Evolutionary conservation across 2,888 invertebrate genomes (phyloP), one percentile per base, ranked within the genome.

Genomic region (Spodoptera littoralis): DNA sequence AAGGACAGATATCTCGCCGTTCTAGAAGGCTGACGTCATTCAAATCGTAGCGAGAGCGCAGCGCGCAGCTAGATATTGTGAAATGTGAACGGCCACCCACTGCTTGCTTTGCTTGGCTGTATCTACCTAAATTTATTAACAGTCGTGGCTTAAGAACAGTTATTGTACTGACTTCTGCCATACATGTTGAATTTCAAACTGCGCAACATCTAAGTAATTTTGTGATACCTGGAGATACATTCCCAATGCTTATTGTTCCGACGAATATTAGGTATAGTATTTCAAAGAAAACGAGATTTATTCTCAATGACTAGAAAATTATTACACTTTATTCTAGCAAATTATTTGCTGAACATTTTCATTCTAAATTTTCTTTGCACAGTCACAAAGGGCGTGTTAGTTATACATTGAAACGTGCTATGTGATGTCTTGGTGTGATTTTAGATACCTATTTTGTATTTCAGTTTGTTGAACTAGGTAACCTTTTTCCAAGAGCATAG

Each of bases 31-130:
- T 93, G 93, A 94, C 94, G 94, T 94, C 94, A 94, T 92, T 85
- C 85, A 80, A 88, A 84, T 87, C 79, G 87, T 84, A 82, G 85
- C 86, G 82, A 86, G 88, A 90, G 88, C 91, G 89, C 90, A 88
- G 86, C 87, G 86, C 90, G 85, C 86, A 86, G 88, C 91, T 87
- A 91, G 91, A 90, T 89, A 92, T 94, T 94, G 94, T 94, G 94
- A 94, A 94, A 94, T 94, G 94, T 93, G 94, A 93, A 92, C 91
- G 92, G 92, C 92, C 93, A 90, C 91, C 92, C 89, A 93, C 91
- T 91, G 90, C 90, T 90, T 88, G 87, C 87, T 87, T 85, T 88
- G 88, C 86, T 85, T 88, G 86, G 86, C 87, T 87, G 86, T 83
- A 88, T 90, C 89, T 87, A 88, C 84, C 83, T 88, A 91, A 91